phyloP scores from a whole-genome alignment of 2,113 vertebrate species.

The Acrocephalus arundinaceus region DNA sequence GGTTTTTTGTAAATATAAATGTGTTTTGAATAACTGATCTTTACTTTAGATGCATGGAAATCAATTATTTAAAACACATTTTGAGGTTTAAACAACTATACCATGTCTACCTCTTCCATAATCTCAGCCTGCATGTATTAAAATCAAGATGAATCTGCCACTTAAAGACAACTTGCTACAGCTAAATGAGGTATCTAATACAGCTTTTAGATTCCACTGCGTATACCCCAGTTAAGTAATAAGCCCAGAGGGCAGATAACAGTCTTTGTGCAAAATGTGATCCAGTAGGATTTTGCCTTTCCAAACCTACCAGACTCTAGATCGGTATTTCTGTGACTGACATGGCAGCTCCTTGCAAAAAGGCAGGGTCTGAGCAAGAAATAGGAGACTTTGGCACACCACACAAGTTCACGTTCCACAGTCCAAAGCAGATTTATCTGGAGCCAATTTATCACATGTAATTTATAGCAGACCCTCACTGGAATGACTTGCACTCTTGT shows the following conservation, averaged over 20 bases:
- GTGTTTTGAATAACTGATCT: constrained; percentile 32
- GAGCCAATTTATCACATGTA: constrained; percentile 70
- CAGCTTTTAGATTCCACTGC: neutral
- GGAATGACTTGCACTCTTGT: constrained; percentile 58
- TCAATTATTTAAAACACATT: constrained; percentile 48
- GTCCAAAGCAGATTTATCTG: constrained; percentile 70
- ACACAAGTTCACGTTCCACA: constrained; percentile 58
- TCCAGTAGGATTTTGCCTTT: neutral
- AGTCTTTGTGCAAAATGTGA: neutral
- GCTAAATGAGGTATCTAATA: neutral
- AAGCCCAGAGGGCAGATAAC: neutral
- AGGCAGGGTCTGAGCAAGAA: neutral
- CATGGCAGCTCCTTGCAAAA: neutral
- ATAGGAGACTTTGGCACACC: neutral
- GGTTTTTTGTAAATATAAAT: neutral
- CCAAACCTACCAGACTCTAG: neutral
- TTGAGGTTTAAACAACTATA: constrained; percentile 32
- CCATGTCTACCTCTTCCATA: neutral
- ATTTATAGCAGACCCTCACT: constrained; percentile 70
- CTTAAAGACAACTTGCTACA: neutral
- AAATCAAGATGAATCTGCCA: neutral
- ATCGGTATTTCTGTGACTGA: neutral
- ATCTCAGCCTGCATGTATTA: neutral
- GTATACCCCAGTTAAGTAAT: neutral
- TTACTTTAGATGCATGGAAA: constrained; percentile 36